Base-by-base conservation (phyloP, 2,113 vertebrate species). In the Heterotilapia buettikoferi region DNA sequence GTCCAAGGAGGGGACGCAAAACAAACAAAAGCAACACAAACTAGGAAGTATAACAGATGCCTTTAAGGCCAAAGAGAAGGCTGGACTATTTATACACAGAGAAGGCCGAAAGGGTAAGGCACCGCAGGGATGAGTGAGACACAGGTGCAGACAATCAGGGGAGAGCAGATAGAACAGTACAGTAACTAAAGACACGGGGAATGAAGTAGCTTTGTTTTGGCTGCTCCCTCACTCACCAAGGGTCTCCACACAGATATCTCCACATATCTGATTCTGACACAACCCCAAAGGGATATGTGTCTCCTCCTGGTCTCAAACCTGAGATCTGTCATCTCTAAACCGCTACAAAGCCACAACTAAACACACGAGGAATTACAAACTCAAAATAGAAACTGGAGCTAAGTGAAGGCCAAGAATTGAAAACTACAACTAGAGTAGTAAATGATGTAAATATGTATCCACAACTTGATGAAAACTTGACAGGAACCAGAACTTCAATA, bases 51-150 rank as follows among this genome's bases (percentile, higher is more conserved):
- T 6, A 18, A 47, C 24, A 47, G 40, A 73, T 73, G 68, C 9
- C 40, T 73, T 29, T 26, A 73, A 29, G 66, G 21, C 38, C 38
- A 45, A 24, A 73, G 68, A 45, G 0, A 47, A 47, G 68, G 8
- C 66, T 16, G 66, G 13, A 45, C 68, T 73, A 73, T 45, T 73
- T 45, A 73, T 73, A 45, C 40, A 18, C 38, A 2, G 2, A 45
- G 68, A 73, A 73, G 21, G 21, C 38, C 0, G 21, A 45, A 63
- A 26, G 38, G 21, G 9, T 45, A 0, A 26, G 21, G 14, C 13
- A 26, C 40, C 0, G 8, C 1, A 4, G 5, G 21, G 40, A 26
- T 38, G 38, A 26, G 43, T 16, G 0, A 45, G 68, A 45, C 40
- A 73, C 68, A 45, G 40, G 38, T 73, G 68, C 21, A 63, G 59